These are phyloP conservation scores for Carabus problematicus DNA, from an alignment of 2,888 invertebrate genomes.

Conservation along the genomic window DNA sequence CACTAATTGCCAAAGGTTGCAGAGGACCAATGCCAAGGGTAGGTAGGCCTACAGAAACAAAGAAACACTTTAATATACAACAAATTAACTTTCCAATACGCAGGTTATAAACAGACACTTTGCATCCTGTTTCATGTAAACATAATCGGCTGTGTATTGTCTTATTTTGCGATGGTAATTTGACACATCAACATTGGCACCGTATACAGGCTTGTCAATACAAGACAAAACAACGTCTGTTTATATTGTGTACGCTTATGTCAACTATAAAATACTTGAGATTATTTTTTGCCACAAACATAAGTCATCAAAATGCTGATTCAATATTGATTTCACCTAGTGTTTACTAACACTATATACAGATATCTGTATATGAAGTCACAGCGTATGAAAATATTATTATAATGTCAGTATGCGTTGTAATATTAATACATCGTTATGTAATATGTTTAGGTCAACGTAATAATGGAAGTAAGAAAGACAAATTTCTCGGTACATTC, in stretches of 20 bases:
- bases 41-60: slow-evolving; percentile 48
- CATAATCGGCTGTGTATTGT: too few species aligned
- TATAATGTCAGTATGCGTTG: neutral
- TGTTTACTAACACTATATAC: neutral
- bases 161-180: neutral
- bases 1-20: slow-evolving; percentile 58
- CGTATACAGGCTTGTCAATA: neutral
- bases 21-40: slow-evolving; percentile 55
- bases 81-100: too few species aligned
- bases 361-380: too few species aligned
- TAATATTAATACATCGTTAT: neutral
- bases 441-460: too few species aligned
- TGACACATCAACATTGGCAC: neutral
- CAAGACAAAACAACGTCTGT: neutral
- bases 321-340: neutral
- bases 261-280: too few species aligned
- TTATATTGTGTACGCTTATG: neutral
- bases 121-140: too few species aligned
- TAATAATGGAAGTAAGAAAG: too few species aligned
- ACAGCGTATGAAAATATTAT: too few species aligned
- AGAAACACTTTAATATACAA: neutral
- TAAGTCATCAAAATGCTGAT: neutral
- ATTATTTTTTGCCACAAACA: neutral
- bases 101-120: too few species aligned
- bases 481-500: too few species aligned